Evolutionary conservation across 2,888 invertebrate species (phyloP).

Genomic region (Hirtodrosophila duncani): DNA sequence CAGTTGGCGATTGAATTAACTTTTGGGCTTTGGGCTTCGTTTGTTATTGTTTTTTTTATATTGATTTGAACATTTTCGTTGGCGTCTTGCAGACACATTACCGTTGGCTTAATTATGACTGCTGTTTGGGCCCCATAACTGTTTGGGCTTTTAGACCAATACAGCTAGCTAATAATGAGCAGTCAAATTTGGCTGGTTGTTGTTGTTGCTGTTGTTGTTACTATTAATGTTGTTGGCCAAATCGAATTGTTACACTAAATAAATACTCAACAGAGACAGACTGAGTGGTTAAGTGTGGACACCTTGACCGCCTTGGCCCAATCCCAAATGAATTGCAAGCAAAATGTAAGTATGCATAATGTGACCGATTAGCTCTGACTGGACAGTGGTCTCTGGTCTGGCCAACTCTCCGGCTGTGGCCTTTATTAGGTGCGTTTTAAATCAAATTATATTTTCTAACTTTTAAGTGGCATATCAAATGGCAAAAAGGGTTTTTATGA

Average conservation of each 20-base stretch:
- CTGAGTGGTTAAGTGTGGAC: conserved; percentile 33
- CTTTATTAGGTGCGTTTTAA: conserved; percentile 49
- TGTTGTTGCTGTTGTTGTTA: no score
- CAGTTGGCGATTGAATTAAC: conserved; percentile 64
- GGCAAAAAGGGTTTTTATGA: conserved; percentile 38
- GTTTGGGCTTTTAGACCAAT: conserved; percentile 40
- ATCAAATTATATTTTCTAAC: conserved; percentile 41
- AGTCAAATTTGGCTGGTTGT: conserved; percentile 36
- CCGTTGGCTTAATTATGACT: conserved; percentile 63
- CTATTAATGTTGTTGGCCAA: conserved; percentile 18
- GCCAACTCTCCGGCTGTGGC: conserved; percentile 31
- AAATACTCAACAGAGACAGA: conserved; percentile 19
- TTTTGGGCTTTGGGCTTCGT: conserved; percentile 53
- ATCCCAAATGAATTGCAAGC: conserved; percentile 49
- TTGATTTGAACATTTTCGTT: conserved; percentile 4
- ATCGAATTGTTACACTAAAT: conserved; percentile 41
- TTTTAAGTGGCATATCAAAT: conserved; percentile 45
- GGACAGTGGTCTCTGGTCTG: conserved; percentile 13
- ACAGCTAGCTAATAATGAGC: conserved; percentile 53
- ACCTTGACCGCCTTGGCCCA: conserved; percentile 63
- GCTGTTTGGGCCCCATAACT: conserved; percentile 43
- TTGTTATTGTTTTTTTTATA: conserved; percentile 30
- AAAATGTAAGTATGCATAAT: conserved; percentile 17
- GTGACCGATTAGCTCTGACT: no score
- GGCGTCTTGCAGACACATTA: conserved; percentile 11